Evolutionary conservation across 2,888 invertebrate genomes (phyloP), one percentile per base, ranked within the genome.

Genomic region (Xestia rhomboidea): DNA sequence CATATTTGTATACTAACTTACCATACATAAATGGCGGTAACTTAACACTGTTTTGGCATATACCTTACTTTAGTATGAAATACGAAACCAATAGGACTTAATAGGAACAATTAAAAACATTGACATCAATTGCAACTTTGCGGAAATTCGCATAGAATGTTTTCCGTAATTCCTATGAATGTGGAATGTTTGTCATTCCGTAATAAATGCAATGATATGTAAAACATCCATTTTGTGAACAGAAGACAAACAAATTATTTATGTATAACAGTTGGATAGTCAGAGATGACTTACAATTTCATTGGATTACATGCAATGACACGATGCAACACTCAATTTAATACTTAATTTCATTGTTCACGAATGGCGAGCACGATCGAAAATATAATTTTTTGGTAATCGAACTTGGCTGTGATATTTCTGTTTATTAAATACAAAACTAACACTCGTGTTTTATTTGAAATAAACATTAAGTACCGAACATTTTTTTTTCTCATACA

Each of bases 221-320:
- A 21, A 51, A 27, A 27, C 21, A 69, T 54, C 44, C 18, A 60
- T 72, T 82, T 79, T 64, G 41, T 63, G n/a, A 68, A 83, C 21
- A 66, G 68, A 85, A 87, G 67, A 66, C 51, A 49, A 60, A 66
- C n/a, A 34, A 30, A 21, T 21, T 62, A 10, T 69, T 10, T 69
- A 85, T 85, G 83, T 81, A 77, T 46, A 76, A 73, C 41, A 27
- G 75, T 76, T 79, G 81, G 71, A 84, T 69, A 76, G 82, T 69
- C 78, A 74, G 74, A 80, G 94, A 93, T 91, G 91, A 91, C 94
- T 85, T 94, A 94, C 91, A 93, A 94, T 89, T 93, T 93, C 87
- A 95, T 94, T 92, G 93, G 94, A 94, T 95, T 94, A 94, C 89
- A 89, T 74, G 63, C 84, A 83, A 86, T 87, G 82, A 79, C 84